Conservation (phyloP, 2,888 invertebrate species). For the Ornithoptera alexandrae region DNA sequence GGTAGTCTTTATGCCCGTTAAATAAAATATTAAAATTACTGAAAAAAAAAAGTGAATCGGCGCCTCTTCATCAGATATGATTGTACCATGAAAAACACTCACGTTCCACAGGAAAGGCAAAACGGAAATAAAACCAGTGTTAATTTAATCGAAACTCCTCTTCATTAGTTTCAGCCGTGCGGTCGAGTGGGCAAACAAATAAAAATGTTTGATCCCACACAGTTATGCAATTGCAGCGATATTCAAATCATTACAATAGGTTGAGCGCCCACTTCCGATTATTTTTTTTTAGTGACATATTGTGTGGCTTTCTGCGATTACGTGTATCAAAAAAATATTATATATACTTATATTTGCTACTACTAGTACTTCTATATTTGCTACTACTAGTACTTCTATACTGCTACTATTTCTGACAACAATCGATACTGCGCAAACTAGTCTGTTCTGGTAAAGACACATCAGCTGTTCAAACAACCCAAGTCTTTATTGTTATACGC, state of each 20-base stretch:
- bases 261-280: slow-evolving; percentile 46
- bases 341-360: background rate
- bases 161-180: slow-evolving; percentile 75
- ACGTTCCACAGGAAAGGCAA: slow-evolving; percentile 50
- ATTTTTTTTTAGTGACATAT: slow-evolving; percentile 33
- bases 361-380: too few relatives aligned
- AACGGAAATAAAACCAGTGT: slow-evolving; percentile 66
- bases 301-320: slow-evolving; percentile 39
- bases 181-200: slow-evolving; percentile 74
- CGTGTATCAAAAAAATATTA: background rate
- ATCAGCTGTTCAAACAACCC: too few relatives aligned
- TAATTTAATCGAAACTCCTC: slow-evolving; percentile 75
- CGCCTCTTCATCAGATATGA: slow-evolving; percentile 44
- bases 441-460: too few relatives aligned
- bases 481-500: too few relatives aligned
- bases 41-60: slow-evolving; percentile 58
- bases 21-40: slow-evolving; percentile 19
- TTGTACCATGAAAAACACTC: slow-evolving; percentile 47
- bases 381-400: too few relatives aligned
- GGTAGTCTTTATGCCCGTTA: background rate
- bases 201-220: slow-evolving; percentile 74
- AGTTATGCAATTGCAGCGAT: slow-evolving; percentile 65
- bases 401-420: too few relatives aligned
- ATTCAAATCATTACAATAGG: slow-evolving; percentile 67
- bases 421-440: too few relatives aligned